These are phyloP conservation scores for Ecliptopera silaceata DNA, from an alignment of 2,888 invertebrate genomes.

Conservation along the genomic window DNA sequence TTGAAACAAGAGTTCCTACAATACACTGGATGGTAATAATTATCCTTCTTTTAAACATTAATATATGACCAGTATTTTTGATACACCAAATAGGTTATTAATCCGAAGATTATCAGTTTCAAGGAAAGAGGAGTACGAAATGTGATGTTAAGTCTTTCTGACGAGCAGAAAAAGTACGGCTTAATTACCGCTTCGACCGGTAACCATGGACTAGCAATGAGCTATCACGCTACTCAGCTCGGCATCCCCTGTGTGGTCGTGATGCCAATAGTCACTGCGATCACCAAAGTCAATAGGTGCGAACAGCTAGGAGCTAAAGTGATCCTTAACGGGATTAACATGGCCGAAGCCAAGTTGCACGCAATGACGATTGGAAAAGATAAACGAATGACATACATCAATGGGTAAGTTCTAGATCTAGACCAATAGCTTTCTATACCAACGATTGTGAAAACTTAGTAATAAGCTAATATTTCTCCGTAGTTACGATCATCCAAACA, in stretches of 20 bases:
- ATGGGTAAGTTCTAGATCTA: constrained; percentile 85
- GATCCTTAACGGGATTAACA: constrained; percentile 88
- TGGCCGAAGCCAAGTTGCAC: constrained; percentile 89
- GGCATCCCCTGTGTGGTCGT: constrained; percentile 91
- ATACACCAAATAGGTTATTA: neutral
- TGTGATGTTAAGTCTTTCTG: constrained; percentile 87
- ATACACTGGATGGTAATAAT: constrained; percentile 91
- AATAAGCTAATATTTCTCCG: neutral
- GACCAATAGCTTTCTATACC: neutral
- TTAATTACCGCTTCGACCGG: constrained; percentile 96
- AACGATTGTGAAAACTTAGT: neutral
- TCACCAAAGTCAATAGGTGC: constrained; percentile 95
- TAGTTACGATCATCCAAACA: constrained; percentile 95
- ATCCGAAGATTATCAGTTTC: constrained; percentile 83
- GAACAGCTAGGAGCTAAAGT: constrained; percentile 91
- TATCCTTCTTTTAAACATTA: neutral
- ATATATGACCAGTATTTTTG: neutral
- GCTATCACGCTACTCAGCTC: constrained; percentile 88
- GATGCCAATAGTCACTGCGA: constrained; percentile 94
- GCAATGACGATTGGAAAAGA: constrained; percentile 90
- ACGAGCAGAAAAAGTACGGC: constrained; percentile 89
- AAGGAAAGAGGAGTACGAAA: constrained; percentile 97
- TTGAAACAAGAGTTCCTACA: constrained; percentile 97
- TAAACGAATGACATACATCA: constrained; percentile 89
- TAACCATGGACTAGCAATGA: constrained; percentile 92